Percentiles rank a stretch among this genome's conserved stretches.
Conservation (phyloP, 1,140 invertebrate species). For the Papilio machaon region DNA sequence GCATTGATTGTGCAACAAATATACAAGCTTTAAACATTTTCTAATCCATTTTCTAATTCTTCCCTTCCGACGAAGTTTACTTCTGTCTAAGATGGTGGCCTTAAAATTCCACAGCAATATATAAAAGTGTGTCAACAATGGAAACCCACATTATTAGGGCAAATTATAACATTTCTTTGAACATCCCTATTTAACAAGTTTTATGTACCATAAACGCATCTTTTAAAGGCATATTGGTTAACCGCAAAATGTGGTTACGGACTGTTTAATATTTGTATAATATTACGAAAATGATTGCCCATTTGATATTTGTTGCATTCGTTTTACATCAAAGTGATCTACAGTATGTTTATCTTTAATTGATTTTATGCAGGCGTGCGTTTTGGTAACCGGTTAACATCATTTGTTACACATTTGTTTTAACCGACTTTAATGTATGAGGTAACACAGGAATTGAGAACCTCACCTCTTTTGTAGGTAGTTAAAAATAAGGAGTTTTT, state of each 20-base stretch:
- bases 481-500: no score
- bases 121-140: not conserved
- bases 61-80: no score
- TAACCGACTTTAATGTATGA: not conserved
- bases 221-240: not conserved
- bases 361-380: not conserved
- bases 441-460: not conserved
- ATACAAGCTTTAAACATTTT: no score
- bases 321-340: constrained; percentile 1
- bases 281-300: not conserved
- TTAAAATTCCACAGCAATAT: no score
- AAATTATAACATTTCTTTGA: not conserved
- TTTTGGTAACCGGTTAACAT: not conserved
- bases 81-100: no score
- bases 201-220: not conserved
- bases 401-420: not conserved
- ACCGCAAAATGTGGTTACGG: constrained; percentile 10
- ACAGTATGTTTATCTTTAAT: constrained; percentile 1
- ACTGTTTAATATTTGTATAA: constrained; percentile 23
- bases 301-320: not conserved
- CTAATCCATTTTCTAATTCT: no score
- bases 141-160: not conserved
- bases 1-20: no score
- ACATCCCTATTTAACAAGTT: not conserved
- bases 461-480: no score